Base-by-base conservation (phyloP, 2,797 vertebrate species). In the Spheniscus humboldti region DNA sequence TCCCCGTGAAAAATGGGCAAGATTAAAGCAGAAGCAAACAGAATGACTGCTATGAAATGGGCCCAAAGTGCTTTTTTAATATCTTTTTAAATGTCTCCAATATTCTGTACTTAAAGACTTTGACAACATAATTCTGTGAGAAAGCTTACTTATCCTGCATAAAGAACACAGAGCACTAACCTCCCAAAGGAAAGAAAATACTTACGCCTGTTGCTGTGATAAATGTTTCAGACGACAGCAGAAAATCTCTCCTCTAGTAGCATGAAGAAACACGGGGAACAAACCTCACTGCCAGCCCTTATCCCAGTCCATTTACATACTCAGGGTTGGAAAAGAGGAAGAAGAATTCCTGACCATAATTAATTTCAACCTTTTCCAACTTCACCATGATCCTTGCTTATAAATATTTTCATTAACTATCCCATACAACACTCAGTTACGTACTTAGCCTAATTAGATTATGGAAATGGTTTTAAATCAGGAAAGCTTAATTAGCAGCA, bases 41-140 rank as follows among this genome's bases (percentile, higher is more conserved):
- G 60, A 90, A 73, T 18, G 23, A 60, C 45, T 92, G 33, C 68
- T 50, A 71, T 0, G 2, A 96, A 96, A 88, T 75, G 69, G 60
- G 72, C 52, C 77, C 14, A 59, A 93, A 94, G 74, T 56, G 52
- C 35, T 60, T 94, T 90, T 92, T 53, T 7, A 89, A 91, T 87
- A 82, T 90, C 77, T 90, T 62, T 91, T 74, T 71, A 68, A 95
- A 77, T 33, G 12, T 35, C 64, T 92, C 60, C 82, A 94, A 84
- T 93, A 93, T 92, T 95, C 95, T 75, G 91, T 89, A 95, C 90
- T 84, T 89, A 94, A 83, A 90, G 90, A 76, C 71, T 93, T 83
- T 94, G 95, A 97, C 94, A 97, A 87, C 63, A 55, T 76, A 95
- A 91, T 94, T 96, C 82, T 47, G 92, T 30, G 74, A 74, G 95